Evolutionary conservation across 2,797 vertebrate species (phyloP).

Genomic region (Coregonus suidteri): DNA sequence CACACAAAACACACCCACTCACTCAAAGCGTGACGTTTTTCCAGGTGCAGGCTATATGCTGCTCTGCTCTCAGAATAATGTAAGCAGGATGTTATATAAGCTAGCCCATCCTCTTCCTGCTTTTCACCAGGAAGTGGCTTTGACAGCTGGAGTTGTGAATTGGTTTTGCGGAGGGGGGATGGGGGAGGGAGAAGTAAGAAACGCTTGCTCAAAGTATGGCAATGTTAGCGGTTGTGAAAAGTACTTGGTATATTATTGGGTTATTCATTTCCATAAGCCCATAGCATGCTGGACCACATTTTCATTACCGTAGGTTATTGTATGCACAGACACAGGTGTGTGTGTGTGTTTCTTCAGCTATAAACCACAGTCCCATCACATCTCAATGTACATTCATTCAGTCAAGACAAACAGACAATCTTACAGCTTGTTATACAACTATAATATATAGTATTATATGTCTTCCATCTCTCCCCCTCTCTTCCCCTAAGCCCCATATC

Average conservation of each 20-base stretch:
- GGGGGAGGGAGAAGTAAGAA: background rate
- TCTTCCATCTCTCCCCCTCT: background rate
- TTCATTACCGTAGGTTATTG: background rate
- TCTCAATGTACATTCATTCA: too few species aligned
- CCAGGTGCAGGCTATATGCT: slow-evolving; percentile 1
- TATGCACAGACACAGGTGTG: background rate
- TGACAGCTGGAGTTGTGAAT: slow-evolving; percentile 46
- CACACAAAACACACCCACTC: background rate
- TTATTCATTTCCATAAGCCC: slow-evolving; percentile 10
- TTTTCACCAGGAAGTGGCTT: slow-evolving; percentile 41
- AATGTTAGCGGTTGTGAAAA: background rate
- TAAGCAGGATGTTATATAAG: slow-evolving; percentile 51
- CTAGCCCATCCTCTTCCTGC: slow-evolving; percentile 30
- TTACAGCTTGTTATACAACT: slow-evolving; percentile 13
- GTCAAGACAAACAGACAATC: background rate
- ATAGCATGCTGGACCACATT: background rate
- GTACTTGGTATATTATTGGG: slow-evolving; percentile 1
- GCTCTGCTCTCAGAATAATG: slow-evolving; percentile 24
- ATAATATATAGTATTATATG: slow-evolving; percentile 2
- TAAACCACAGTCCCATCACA: background rate
- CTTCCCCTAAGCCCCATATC: slow-evolving; percentile 16
- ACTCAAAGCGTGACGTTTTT: background rate
- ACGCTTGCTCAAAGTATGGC: background rate
- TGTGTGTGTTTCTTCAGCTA: background rate
- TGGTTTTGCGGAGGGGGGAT: slow-evolving; percentile 32